Percentiles rank a stretch among this genome's conserved stretches.
Evolutionary conservation across 64 coral and sea anemone genomes (phyloP).

Genomic region (Porites lutea): DNA sequence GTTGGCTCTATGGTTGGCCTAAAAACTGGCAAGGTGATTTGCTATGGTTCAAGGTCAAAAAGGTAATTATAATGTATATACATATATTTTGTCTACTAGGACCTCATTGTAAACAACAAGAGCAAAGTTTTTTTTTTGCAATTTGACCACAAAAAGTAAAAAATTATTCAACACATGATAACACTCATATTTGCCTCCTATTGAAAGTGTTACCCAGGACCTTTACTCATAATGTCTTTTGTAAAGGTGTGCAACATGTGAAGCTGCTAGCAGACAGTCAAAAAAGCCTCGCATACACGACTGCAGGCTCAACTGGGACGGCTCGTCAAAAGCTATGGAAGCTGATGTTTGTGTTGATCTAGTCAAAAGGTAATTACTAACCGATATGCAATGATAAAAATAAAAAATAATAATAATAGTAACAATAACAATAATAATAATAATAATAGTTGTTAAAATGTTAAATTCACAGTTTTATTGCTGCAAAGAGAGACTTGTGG

Average conservation of each 20-base stretch:
- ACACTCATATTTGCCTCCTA: background rate
- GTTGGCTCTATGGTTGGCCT: background rate
- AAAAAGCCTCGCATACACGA: conserved; percentile 16
- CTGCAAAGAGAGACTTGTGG: background rate
- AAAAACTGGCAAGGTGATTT: conserved; percentile 30
- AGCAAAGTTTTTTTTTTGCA: background rate
- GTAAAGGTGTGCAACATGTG: conserved; percentile 45
- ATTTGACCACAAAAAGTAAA: no score
- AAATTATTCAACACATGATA: background rate
- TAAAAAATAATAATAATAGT: background rate
- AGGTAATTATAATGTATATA: no score
- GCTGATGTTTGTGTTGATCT: conserved; percentile 55
- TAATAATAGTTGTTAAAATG: background rate
- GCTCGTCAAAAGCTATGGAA: background rate
- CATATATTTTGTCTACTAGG: no score
- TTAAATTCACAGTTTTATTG: conserved; percentile 11
- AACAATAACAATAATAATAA: background rate
- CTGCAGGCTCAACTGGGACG: background rate
- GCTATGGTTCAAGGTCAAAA: conserved; percentile 10
- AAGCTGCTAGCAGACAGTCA: background rate
- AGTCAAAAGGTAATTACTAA: conserved; percentile 4
- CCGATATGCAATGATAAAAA: no score
- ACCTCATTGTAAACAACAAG: background rate
- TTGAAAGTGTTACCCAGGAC: conserved; percentile 38
- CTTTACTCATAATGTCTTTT: conserved; percentile 9